A percentile compares a stretch with the other conserved stretches of the same genome.
Conservation (phyloP, 2,113 vertebrate species). For the Picathartes gymnocephalus region DNA sequence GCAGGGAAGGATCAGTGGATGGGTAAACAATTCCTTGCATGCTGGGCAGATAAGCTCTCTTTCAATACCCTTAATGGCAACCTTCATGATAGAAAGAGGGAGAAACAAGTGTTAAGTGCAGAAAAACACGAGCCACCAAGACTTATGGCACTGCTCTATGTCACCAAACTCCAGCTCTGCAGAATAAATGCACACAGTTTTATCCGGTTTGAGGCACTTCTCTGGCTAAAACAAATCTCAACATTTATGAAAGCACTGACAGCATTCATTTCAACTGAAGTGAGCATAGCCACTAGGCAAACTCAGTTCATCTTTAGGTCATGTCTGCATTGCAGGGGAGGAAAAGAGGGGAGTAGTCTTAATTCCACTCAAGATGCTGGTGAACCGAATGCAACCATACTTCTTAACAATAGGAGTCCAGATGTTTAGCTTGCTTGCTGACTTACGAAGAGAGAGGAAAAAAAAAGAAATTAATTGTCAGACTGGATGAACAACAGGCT, state of each 20-base stretch:
- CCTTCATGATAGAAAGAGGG: slow-evolving; percentile 65
- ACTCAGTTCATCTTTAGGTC: slow-evolving; percentile 19
- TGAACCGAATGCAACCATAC: neutral
- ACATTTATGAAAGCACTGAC: neutral
- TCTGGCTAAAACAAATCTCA: neutral
- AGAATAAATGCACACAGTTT: neutral
- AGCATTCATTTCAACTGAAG: neutral
- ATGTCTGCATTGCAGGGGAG: slow-evolving; percentile 58
- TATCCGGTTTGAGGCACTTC: neutral
- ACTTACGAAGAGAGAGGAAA: neutral
- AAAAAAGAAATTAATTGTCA: neutral
- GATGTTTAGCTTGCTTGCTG: fast-evolving
- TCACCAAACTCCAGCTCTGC: neutral
- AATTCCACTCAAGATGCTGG: neutral
- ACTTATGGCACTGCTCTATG: neutral
- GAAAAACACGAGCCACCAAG: neutral
- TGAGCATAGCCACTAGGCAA: neutral
- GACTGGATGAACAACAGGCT: neutral
- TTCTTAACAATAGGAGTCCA: neutral
- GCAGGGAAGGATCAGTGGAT: slow-evolving; percentile 94
- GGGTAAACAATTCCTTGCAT: slow-evolving; percentile 95
- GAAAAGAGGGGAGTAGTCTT: neutral
- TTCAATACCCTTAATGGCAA: slow-evolving; percentile 93
- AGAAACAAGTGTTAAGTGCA: neutral
- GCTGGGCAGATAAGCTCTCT: slow-evolving; percentile 94